Evolutionary conservation across 2,888 invertebrate genomes (phyloP).

Genomic region (Tenodera sinensis): DNA sequence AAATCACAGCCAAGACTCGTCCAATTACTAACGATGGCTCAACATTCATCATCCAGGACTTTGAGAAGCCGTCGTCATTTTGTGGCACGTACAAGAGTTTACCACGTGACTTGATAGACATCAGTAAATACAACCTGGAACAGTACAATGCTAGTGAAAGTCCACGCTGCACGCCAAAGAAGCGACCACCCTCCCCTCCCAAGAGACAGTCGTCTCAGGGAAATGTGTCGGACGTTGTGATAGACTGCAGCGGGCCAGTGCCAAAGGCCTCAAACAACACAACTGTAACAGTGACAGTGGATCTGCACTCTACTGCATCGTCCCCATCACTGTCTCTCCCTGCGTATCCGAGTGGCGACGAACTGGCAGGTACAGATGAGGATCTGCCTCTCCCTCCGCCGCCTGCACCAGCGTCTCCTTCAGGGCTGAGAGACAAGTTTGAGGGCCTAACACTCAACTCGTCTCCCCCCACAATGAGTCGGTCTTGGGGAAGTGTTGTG

Average conservation of each 20-base stretch:
- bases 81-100: constrained; percentile 51
- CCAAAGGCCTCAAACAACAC: constrained; percentile 42
- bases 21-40: constrained; percentile 11
- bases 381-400: constrained; percentile 62
- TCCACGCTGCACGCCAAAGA: constrained; percentile 40
- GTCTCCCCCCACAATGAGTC: constrained; percentile 21
- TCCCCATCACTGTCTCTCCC: constrained; percentile 58
- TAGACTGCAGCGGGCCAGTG: constrained; percentile 46
- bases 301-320: constrained; percentile 35
- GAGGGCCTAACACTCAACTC: constrained; percentile 12
- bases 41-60: constrained; percentile 16
- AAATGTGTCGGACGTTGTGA: constrained; percentile 42
- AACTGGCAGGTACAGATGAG: constrained; percentile 53
- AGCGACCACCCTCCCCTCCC: constrained; percentile 79
- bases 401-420: constrained; percentile 56
- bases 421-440: constrained; percentile 11
- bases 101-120: constrained; percentile 50
- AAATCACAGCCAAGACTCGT: constrained; percentile 50
- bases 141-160: constrained; percentile 8
- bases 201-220: constrained; percentile 58
- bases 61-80: constrained; percentile 33
- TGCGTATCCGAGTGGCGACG: constrained; percentile 63
- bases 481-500: constrained; percentile 20
- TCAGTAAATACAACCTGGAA: constrained; percentile 49
- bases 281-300: constrained; percentile 39